A percentile compares a stretch with the other conserved stretches of the same genome.
Evolutionary conservation across 2,888 invertebrate genomes (phyloP).

Genomic region (Eremobia ochroleuca): DNA sequence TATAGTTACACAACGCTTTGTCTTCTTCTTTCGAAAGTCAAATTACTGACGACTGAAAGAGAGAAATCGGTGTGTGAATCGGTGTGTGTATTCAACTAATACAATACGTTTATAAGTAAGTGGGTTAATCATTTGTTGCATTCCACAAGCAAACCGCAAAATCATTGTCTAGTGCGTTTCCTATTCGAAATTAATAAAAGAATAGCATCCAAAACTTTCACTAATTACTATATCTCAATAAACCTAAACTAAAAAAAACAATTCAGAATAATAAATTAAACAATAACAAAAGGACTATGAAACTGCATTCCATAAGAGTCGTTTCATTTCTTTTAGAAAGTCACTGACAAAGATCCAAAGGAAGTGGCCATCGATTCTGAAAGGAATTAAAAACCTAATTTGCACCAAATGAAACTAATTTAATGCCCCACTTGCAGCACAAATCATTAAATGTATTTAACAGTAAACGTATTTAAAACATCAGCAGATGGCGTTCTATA

Average conservation of each 20-base stretch:
- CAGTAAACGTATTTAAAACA: background rate
- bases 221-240: background rate
- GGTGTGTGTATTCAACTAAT: no score
- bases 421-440: background rate
- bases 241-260: background rate
- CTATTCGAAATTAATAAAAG: background rate
- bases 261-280: background rate
- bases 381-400: background rate
- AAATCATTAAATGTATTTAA: background rate
- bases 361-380: background rate
- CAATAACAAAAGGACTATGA: background rate
- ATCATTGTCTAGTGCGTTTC: background rate
- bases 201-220: background rate
- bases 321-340: background rate
- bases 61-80: no score
- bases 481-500: background rate
- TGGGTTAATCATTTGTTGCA: background rate
- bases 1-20: no score
- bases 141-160: background rate
- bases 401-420: background rate
- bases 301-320: no score
- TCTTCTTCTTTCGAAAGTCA: no score
- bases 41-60: no score
- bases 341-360: background rate
- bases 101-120: no score